Conservation (phyloP, 2,888 invertebrate genomes). For the Oscheius myriophilus region DNA sequence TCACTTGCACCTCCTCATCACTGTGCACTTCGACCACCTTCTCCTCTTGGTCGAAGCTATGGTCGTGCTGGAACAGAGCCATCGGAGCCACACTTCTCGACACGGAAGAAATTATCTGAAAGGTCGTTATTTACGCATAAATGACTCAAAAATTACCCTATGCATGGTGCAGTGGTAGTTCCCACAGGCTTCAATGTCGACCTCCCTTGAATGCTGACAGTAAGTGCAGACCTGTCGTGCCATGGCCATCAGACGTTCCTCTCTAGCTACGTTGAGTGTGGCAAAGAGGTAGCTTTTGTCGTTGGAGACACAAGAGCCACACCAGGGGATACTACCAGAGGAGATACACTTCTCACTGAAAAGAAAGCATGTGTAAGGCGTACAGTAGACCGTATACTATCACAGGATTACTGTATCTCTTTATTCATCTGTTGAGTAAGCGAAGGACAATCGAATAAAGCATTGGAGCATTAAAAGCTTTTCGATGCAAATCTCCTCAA, state of each 20-base stretch:
- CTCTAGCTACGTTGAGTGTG: neutral
- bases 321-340: conserved; percentile 12
- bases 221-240: conserved; percentile 2
- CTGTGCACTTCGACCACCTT: too few species aligned
- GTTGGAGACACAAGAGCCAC: neutral
- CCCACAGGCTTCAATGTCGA: conserved; percentile 16
- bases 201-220: neutral
- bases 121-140: too few species aligned
- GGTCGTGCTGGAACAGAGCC: neutral
- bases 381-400: too few species aligned
- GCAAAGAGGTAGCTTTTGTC: conserved; percentile 12
- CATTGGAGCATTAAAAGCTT: too few species aligned
- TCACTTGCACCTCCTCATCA: too few species aligned
- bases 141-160: conserved; percentile 4
- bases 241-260: conserved; percentile 9
- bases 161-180: conserved; percentile 15
- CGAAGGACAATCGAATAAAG: too few species aligned
- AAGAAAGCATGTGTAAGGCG: too few species aligned
- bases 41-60: too few species aligned
- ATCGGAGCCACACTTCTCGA: neutral
- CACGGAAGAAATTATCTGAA: conserved; percentile 17
- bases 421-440: too few species aligned
- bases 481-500: too few species aligned
- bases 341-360: conserved; percentile 6
- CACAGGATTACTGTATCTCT: too few species aligned